A percentile compares a stretch with the other conserved stretches of the same genome.
phyloP scores from a whole-genome alignment of 1,140 invertebrate species.

The Eupristina koningsbergeri region DNA sequence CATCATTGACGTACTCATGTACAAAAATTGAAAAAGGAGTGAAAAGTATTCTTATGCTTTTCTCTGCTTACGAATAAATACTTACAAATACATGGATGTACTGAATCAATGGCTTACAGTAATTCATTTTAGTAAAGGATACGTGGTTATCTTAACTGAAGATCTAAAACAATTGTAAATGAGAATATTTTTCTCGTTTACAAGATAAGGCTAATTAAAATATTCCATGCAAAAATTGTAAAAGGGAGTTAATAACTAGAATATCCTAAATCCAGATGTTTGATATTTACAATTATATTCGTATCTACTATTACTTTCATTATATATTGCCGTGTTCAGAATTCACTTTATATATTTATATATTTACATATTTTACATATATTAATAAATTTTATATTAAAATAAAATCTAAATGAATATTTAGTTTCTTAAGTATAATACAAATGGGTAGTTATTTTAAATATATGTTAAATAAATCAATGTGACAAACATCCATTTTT shows the following conservation, averaged over 20 bases:
- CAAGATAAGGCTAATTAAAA: conserved; percentile 54
- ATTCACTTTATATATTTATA: too few species aligned
- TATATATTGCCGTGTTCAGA: too few species aligned
- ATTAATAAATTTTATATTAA: background rate
- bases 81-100: too few species aligned
- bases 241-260: conserved; percentile 69
- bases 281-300: conserved; percentile 32
- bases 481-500: too few species aligned
- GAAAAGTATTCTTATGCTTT: conserved; percentile 25
- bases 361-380: conserved; percentile 37
- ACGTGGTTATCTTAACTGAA: background rate
- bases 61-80: background rate
- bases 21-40: conserved; percentile 45
- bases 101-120: too few species aligned
- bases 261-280: conserved; percentile 40
- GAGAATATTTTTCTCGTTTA: background rate
- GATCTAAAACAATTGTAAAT: background rate
- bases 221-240: conserved; percentile 69
- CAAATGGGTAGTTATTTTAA: conserved; percentile 13
- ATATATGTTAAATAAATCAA: background rate
- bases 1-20: too few species aligned
- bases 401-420: background rate
- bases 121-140: background rate
- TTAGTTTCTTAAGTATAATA: background rate
- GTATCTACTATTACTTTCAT: background rate